Base-by-base conservation (phyloP, 1,140 invertebrate species). In the Microplitis demolitor region DNA sequence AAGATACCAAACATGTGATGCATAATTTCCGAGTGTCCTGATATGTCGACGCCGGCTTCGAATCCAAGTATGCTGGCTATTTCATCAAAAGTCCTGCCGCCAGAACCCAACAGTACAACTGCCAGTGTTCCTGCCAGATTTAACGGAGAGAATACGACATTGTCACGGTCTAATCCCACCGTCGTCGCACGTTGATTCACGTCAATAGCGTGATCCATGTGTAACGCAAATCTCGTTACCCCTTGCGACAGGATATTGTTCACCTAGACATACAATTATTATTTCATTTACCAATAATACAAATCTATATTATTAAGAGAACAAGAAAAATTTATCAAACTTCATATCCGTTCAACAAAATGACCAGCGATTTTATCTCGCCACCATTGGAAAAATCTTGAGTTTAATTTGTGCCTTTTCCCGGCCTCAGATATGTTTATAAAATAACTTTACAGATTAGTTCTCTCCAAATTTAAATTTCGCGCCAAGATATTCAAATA, bases 71-170 rank as follows among this genome's bases (percentile, higher is more conserved):
- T 82, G 5, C 82, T 84, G 2, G 88, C 80, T 51, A 93, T 87
- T 85, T 94, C 91, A n/a, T 90, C 81, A 78, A 91, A 91, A 24
- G 93, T 93, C 72, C 84, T 86, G 16, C 91, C 91, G 45, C 88
- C 88, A 39, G 91, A 90, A 63, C 92, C 94, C 4, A 93, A 83
- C 4, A 93, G 84, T 3, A 91, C 86, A 80, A 94, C 88, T 24
- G 90, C 89, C 76, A 94, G 79, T 31, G 92, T 89, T 68, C 90
- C 89, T 16, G 88, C 86, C 39, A 94, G 88, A 76, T 90, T 92
- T 39, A 92, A 79, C 2, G 92, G 92, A 8, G 92, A 92, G 70
- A 92, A 89, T 31, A 93, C 83, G 4, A 90, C 78, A 80, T 92
- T 93, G 37, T 85, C 78, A 39, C 72, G 77, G n/a, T 78, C 63